Base-by-base conservation (phyloP, 2,888 invertebrate species). In the Koerneria pararmatus region DNA sequence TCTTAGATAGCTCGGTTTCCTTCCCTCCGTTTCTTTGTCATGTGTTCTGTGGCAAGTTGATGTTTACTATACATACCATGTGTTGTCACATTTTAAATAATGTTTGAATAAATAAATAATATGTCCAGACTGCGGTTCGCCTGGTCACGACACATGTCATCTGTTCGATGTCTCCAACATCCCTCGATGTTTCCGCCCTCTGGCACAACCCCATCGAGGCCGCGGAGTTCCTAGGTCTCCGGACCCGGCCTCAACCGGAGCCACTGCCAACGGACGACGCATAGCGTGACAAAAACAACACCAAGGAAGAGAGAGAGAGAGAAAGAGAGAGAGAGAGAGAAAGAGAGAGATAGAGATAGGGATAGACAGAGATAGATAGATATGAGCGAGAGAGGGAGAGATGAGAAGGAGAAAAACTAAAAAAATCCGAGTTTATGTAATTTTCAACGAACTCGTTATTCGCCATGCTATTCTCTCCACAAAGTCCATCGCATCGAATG, bases 401-500 rank as follows among this genome's bases (percentile, higher is more conserved):
- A 61, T 59, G 62, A 49, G 51, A 41, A 59, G 41, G 19, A 19
- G 41, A 41, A 41, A 41, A 11, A 8, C 41, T 11, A 11, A 19
- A 41, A 19, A 8, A 41, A 19, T 41, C 41, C 41, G n/a, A n/a
- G n/a, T n/a, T n/a, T n/a, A n/a, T 41, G 11, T 41, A 41, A 41
- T 15, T 11, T 41, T 41, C 46, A 41, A 15, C 11, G 88, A 89
- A 53, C 88, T 89, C 83, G 92, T 91, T 59, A 93, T 92, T 76
- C 94, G 88, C 90, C 95, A 93, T 48, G 95, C 95, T 82, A 97
- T 87, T 65, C 95, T 88, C 84, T 98, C 97, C 1, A 98, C 94
- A 87, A 97, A 97, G 84, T 95, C 95, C 82, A 93, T 92, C 15
- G 94, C 90, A 86, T 95, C 93, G 84, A 95, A 97, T 0, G 95